Percentiles rank a stretch among this genome's conserved stretches.
Conservation (phyloP, 2,113 vertebrate species). For the Candoia aspera region DNA sequence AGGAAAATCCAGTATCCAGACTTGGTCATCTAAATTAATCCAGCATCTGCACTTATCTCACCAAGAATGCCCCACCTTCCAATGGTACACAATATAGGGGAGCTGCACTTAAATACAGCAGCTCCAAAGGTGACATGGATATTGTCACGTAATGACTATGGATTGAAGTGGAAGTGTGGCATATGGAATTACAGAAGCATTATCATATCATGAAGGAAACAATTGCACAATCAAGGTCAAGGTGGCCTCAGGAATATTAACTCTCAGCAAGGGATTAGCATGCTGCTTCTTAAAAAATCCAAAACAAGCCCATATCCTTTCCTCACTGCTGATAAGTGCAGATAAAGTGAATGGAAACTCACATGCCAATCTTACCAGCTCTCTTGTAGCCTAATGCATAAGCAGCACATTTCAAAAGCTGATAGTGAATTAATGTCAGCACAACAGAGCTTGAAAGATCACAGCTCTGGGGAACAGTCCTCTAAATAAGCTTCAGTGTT, state of each 20-base stretch:
- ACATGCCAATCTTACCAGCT: slow-evolving; percentile 47
- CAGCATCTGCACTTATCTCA: neutral
- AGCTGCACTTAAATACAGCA: neutral
- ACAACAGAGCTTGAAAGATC: slow-evolving; percentile 49
- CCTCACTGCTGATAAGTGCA: slow-evolving; percentile 46
- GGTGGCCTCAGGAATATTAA: slow-evolving; percentile 34
- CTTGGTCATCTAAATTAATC: neutral
- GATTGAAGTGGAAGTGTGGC: slow-evolving; percentile 6
- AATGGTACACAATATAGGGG: neutral
- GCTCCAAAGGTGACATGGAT: neutral
- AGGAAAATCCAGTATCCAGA: neutral
- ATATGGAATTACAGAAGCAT: neutral
- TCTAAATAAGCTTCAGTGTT: slow-evolving; percentile 52
- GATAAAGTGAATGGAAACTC: slow-evolving; percentile 60
- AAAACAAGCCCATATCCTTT: slow-evolving; percentile 24
- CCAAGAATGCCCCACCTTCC: neutral
- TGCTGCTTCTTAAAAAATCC: slow-evolving; percentile 47
- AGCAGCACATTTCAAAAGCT: slow-evolving; percentile 47
- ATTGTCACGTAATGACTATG: neutral
- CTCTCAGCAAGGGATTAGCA: slow-evolving; percentile 38
- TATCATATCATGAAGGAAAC: neutral
- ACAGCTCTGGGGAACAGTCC: slow-evolving; percentile 27
- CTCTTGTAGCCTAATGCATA: slow-evolving; percentile 36
- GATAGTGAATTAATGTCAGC: slow-evolving; percentile 66
- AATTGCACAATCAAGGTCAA: neutral